phyloP scores from a whole-genome alignment of 2,888 invertebrate species.

The Prionchulus punctatus region DNA sequence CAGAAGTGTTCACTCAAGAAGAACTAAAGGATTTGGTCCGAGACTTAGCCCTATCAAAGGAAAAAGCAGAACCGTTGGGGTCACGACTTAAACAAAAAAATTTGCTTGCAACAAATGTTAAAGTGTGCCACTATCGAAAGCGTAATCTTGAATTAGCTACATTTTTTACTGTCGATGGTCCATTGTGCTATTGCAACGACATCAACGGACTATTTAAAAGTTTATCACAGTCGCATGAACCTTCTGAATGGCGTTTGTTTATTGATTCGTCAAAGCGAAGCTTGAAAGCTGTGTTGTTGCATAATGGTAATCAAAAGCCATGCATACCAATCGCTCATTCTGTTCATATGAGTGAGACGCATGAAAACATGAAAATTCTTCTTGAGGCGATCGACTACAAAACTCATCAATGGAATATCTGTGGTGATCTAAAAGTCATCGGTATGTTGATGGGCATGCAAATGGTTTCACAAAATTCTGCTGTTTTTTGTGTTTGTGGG shows the following conservation, averaged over 20 bases:
- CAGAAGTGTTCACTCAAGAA: background rate
- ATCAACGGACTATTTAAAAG: background rate
- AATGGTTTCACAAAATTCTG: slow-evolving; percentile 16
- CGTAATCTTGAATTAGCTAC: background rate
- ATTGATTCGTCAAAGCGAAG: background rate
- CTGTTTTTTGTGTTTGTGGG: slow-evolving; percentile 12
- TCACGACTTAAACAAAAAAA: slow-evolving; percentile 4
- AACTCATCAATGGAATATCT: slow-evolving; percentile 15
- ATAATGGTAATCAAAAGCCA: background rate
- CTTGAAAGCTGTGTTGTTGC: slow-evolving; percentile 6
- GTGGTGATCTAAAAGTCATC: slow-evolving; percentile 18
- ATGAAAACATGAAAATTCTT: slow-evolving; percentile 12
- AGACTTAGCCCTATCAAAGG: slow-evolving; percentile 5
- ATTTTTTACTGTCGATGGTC: background rate
- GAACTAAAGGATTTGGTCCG: slow-evolving; percentile 7
- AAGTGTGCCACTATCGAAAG: background rate
- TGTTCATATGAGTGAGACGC: slow-evolving; percentile 10
- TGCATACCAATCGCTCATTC: slow-evolving; percentile 14
- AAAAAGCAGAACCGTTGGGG: slow-evolving; percentile 4
- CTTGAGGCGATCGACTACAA: slow-evolving; percentile 14
- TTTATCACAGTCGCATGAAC: background rate
- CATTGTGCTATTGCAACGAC: background rate
- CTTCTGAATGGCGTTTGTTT: background rate
- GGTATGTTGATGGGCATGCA: slow-evolving; percentile 15
- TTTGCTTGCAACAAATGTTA: background rate